Base-by-base conservation (phyloP, 2,797 vertebrate species). In the Coluber constrictor region DNA sequence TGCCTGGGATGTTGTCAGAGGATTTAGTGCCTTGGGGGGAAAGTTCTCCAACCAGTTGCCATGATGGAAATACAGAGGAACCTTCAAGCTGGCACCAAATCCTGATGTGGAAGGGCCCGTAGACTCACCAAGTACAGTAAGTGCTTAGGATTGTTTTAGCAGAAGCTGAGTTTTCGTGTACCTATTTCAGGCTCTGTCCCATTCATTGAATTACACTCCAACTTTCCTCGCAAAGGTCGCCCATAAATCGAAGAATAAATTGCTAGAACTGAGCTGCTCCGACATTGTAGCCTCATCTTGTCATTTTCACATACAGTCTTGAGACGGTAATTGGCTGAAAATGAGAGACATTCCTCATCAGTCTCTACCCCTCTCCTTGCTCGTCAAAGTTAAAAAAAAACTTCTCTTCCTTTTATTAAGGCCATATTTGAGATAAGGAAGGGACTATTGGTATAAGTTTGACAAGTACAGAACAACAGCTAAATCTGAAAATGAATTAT, bases 171-270 rank as follows among this genome's bases (percentile, higher is more conserved):
- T 74, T 37, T 3, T 0, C 0, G 0, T 96, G 3, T 96, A 99
- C 98, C 98, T 97, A 98, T 98, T 93, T 98, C 97, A 5, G 96
- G 93, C 11, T 95, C 97, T 5, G 94, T 94, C 63, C 93, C 59
- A 0, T 97, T 96, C 32, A 96, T 96, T 93, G 98, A 96, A 47
- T 98, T 98, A 29, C 99, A 99, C 94, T 98, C 96, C 0, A 97
- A 96, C 94, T 98, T 98, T 88, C 98, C 98, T 0, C 97, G 96
- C 95, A 98, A 97, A 92, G 98, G 97, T 94, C 98, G 98, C 91
- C 98, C 99, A 27, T 98, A 99, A 4, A 97, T 97, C 54, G 98
- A 98, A 0, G 98, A 98, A 96, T 99, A 99, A 97, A 99, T 98
- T 54, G 98, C 98, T 9, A 99, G 97, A 92, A 98, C 97, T 0